phyloP scores from a whole-genome alignment of 1,140 invertebrate genomes.

The Babylonia areolata region DNA sequence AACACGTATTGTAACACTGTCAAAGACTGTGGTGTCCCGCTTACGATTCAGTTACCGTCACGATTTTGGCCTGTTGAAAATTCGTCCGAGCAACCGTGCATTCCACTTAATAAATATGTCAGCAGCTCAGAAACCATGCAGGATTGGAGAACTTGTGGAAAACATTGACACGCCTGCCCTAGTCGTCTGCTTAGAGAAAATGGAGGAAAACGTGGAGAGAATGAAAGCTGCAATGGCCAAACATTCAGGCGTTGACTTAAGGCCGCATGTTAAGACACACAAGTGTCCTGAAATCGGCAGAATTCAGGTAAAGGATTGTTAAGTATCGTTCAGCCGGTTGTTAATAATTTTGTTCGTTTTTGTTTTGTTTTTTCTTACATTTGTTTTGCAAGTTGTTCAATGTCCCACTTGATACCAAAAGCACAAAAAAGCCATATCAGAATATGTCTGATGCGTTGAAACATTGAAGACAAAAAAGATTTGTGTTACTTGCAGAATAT shows the following conservation, averaged over 20 bases:
- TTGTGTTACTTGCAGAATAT: no score
- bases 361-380: no score
- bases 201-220: conserved; percentile 47
- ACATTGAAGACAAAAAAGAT: no score
- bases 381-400: no score
- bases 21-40: neutral
- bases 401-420: no score
- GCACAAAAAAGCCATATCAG: no score
- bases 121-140: conserved; percentile 30
- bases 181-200: conserved; percentile 46
- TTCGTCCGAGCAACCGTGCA: neutral
- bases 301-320: conserved; percentile 57
- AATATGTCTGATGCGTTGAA: no score
- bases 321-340: no score
- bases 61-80: neutral
- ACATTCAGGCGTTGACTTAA: conserved; percentile 40
- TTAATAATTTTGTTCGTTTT: no score
- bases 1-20: neutral
- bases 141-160: conserved; percentile 39
- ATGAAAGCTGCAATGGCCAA: conserved; percentile 44
- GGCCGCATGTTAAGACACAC: conserved; percentile 54
- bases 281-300: conserved; percentile 47
- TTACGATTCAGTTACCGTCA: neutral
- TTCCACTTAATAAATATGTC: neutral
- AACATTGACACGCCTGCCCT: conserved; percentile 52